Conservation (phyloP, 2,797 vertebrate genomes). For the Hirundo rustica region DNA sequence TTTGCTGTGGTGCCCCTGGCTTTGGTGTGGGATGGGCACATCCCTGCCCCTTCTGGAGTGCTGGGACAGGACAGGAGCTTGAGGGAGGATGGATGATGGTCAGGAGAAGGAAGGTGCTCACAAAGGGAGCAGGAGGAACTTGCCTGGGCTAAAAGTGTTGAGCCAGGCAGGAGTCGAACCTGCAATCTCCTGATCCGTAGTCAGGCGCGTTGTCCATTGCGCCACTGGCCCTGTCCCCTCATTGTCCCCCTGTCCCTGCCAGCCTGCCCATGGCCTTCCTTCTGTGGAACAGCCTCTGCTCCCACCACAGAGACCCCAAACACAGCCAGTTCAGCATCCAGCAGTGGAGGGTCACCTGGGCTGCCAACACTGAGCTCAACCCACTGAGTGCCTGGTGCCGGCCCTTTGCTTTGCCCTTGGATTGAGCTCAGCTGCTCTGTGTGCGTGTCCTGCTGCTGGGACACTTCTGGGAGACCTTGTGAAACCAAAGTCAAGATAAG, state of each 20-base stretch:
- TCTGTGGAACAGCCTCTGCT: accelerated
- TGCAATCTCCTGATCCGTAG: conserved; percentile 47
- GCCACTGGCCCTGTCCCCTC: conserved; percentile 70
- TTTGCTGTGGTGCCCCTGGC: not conserved
- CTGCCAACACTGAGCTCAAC: accelerated
- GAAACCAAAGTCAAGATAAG: accelerated
- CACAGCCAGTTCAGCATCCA: accelerated
- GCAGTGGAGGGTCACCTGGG: accelerated
- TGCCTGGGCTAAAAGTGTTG: not conserved
- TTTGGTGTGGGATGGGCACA: not conserved
- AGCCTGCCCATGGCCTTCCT: accelerated
- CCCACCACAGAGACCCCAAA: not conserved
- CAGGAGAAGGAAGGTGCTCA: not conserved
- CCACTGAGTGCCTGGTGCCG: accelerated
- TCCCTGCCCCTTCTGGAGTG: not conserved
- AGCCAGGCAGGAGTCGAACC: conserved; percentile 16
- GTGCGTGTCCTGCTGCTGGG: not conserved
- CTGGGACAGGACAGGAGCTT: not conserved
- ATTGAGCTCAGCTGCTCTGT: not conserved
- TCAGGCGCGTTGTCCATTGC: conserved; percentile 82
- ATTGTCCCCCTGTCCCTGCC: accelerated
- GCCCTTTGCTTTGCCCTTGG: not conserved
- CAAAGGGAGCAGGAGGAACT: not conserved
- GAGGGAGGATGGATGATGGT: not conserved
- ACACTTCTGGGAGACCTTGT: accelerated